Evolutionary conservation across 2,888 invertebrate species (phyloP).

Genomic region (Papilio protenor): DNA sequence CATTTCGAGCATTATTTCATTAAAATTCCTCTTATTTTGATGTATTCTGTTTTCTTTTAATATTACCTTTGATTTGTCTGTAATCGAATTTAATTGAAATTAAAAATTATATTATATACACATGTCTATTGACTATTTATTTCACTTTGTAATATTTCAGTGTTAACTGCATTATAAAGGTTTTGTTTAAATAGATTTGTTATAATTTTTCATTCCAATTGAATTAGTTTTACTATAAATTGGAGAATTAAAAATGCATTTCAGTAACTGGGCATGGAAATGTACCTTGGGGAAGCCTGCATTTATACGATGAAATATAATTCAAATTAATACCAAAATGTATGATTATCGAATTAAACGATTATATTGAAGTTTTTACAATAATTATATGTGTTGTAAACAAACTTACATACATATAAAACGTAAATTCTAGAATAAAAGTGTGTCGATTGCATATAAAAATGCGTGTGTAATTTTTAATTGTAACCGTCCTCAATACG

Average conservation of each 20-base stretch:
- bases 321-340: background rate
- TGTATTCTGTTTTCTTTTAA: too few species aligned
- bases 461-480: constrained; percentile 14
- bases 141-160: too few species aligned
- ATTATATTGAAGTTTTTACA: background rate
- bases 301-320: background rate
- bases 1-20: background rate
- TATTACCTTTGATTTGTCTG: too few species aligned
- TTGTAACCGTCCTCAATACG: constrained; percentile 11
- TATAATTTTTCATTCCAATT: too few species aligned
- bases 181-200: too few species aligned
- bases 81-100: too few species aligned
- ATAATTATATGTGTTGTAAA: background rate
- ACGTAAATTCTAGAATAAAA: background rate
- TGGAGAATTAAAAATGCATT: background rate
- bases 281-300: background rate
- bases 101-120: too few species aligned
- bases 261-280: background rate
- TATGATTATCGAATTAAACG: background rate
- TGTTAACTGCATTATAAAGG: too few species aligned
- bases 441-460: background rate
- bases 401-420: background rate
- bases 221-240: too few species aligned
- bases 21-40: too few species aligned
- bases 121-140: too few species aligned